Evolutionary conservation across 2,888 invertebrate species (phyloP).

Genomic region (Xanthia togata): DNA sequence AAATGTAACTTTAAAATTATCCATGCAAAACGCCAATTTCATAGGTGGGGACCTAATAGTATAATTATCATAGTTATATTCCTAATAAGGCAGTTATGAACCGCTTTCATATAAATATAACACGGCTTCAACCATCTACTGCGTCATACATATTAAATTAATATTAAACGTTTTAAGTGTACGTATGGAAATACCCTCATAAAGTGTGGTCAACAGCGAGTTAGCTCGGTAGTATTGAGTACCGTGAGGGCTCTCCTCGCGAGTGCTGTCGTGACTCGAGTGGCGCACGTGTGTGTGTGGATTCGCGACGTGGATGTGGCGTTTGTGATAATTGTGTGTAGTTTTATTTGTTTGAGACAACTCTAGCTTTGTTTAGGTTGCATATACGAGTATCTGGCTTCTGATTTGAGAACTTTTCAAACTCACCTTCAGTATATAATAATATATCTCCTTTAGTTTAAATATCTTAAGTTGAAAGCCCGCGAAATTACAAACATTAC

Average conservation of each 20-base stretch:
- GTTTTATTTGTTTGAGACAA: constrained; percentile 8
- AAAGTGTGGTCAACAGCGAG: constrained; percentile 42
- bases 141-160: background rate
- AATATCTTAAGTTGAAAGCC: background rate
- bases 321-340: background rate
- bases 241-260: constrained; percentile 30
- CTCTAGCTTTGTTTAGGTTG: background rate
- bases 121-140: no score
- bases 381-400: background rate
- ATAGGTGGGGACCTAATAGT: no score
- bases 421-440: background rate
- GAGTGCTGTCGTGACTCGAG: constrained; percentile 45
- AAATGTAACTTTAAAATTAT: no score
- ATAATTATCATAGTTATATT: no score
- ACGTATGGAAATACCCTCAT: background rate
- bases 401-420: background rate
- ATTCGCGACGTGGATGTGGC: background rate
- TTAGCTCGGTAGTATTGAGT: constrained; percentile 48
- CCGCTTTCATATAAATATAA: no score
- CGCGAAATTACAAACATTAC: background rate
- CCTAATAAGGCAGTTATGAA: no score
- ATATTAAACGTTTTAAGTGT: background rate
- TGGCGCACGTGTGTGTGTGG: constrained; percentile 11
- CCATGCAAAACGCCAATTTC: no score
- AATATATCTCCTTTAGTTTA: no score